Percentiles rank a stretch among this genome's conserved stretches.
These are phyloP conservation scores for Sorex araneus DNA, from an alignment of 2,113 vertebrate species.

Conservation along the genomic window DNA sequence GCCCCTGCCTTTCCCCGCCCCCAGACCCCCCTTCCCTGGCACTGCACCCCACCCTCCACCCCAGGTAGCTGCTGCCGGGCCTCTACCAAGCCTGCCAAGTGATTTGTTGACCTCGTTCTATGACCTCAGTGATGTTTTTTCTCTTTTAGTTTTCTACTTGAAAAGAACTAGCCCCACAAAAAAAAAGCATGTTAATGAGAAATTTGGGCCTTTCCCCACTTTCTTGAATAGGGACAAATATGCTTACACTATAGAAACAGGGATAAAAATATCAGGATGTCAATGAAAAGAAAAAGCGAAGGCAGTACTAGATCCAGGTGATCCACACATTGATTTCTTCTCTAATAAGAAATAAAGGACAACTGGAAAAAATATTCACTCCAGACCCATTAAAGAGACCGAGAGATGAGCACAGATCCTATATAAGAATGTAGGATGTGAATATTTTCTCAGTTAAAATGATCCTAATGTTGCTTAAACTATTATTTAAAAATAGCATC, in stretches of 20 bases:
- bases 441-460: not conserved
- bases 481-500: not conserved
- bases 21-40: too few species aligned
- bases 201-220: not conserved
- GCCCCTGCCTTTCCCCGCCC: too few species aligned
- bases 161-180: conserved; percentile 34
- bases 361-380: not conserved
- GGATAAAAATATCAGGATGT: not conserved
- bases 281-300: not conserved
- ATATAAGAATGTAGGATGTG: not conserved
- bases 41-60: not conserved
- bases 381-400: not conserved
- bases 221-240: not conserved
- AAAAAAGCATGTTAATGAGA: not conserved
- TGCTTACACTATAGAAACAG: not conserved
- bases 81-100: not conserved
- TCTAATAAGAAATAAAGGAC: not conserved
- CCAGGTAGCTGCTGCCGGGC: not conserved
- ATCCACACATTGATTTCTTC: not conserved
- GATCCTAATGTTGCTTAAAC: not conserved
- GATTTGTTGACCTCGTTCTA: not conserved
- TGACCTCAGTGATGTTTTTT: not conserved
- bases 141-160: not conserved
- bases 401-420: not conserved
- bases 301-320: not conserved